A percentile compares a stretch with the other conserved stretches of the same genome.
Conservation (phyloP, 1,140 invertebrate genomes). For the Hyphantria cunea region DNA sequence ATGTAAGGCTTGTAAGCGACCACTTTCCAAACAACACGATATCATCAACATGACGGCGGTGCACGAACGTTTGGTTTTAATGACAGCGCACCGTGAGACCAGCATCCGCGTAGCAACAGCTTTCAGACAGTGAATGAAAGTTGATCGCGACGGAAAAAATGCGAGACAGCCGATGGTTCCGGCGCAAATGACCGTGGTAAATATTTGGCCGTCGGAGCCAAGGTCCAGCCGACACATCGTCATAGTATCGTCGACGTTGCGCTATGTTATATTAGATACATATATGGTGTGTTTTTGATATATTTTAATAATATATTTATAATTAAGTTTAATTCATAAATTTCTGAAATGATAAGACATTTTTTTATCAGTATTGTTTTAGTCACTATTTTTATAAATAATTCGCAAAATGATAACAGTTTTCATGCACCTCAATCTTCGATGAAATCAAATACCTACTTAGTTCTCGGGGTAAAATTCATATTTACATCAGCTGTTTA, state of each 20-base stretch:
- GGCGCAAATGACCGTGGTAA: conserved; percentile 48
- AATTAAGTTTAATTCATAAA: too few relatives aligned
- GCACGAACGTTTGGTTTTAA: conserved; percentile 70
- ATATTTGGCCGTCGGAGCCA: conserved; percentile 55
- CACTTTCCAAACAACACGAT: conserved; percentile 74
- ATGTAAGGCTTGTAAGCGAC: conserved; percentile 47
- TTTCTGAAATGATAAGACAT: too few relatives aligned
- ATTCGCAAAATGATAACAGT: too few relatives aligned
- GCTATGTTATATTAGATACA: conserved; percentile 28
- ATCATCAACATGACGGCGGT: conserved; percentile 73
- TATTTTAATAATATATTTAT: too few relatives aligned
- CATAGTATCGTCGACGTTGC: conserved; percentile 37
- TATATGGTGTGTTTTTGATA: too few relatives aligned
- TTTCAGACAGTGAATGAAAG: conserved; percentile 77
- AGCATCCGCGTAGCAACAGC: conserved; percentile 79
- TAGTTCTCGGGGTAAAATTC: too few relatives aligned
- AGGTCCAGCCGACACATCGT: conserved; percentile 31
- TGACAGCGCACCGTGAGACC: conserved; percentile 64
- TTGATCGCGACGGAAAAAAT: conserved; percentile 69
- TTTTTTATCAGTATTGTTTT: too few relatives aligned
- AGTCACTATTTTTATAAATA: too few relatives aligned
- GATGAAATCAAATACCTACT: too few relatives aligned
- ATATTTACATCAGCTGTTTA: too few relatives aligned
- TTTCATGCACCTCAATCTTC: too few relatives aligned
- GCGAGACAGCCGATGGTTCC: conserved; percentile 51